Percentiles rank a stretch among this genome's conserved stretches.
phyloP scores from a whole-genome alignment of 2,113 vertebrate species.

The Grantiella picta region DNA sequence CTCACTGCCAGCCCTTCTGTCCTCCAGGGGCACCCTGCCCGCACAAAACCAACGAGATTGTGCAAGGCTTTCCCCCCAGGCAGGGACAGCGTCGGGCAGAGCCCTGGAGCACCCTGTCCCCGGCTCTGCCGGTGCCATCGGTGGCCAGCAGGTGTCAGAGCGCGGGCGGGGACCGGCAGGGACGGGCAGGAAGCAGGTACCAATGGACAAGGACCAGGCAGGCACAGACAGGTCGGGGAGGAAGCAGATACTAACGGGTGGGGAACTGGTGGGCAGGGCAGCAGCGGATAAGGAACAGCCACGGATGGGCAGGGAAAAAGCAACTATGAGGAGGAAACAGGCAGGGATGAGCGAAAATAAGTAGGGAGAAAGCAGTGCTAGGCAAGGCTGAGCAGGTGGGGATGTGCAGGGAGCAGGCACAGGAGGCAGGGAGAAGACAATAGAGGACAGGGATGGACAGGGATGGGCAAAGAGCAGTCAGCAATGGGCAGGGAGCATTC shows the following conservation, averaged over 20 bases:
- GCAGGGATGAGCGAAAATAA: background rate
- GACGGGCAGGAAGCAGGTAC: background rate
- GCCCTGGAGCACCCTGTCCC: background rate
- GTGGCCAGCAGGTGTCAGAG: constrained; percentile 61
- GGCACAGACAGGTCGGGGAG: background rate
- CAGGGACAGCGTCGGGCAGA: background rate
- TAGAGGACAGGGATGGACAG: background rate
- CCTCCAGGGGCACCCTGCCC: background rate
- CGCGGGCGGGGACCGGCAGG: background rate
- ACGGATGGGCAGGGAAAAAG: background rate
- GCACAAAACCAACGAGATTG: background rate
- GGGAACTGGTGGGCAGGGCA: background rate
- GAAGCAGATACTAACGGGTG: background rate
- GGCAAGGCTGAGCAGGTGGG: background rate
- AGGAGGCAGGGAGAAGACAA: background rate
- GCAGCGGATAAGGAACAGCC: background rate
- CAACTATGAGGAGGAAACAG: background rate
- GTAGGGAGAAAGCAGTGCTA: background rate
- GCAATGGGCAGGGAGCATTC: background rate
- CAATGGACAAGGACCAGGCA: background rate
- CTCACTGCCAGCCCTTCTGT: background rate
- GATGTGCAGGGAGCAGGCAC: background rate
- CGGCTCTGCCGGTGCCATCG: constrained; percentile 1
- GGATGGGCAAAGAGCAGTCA: background rate
- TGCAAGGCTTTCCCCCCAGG: background rate